Evolutionary conservation across 1,140 invertebrate species (phyloP), one percentile per base, ranked within the genome.

Genomic region (Propsilocerus akamusi): DNA sequence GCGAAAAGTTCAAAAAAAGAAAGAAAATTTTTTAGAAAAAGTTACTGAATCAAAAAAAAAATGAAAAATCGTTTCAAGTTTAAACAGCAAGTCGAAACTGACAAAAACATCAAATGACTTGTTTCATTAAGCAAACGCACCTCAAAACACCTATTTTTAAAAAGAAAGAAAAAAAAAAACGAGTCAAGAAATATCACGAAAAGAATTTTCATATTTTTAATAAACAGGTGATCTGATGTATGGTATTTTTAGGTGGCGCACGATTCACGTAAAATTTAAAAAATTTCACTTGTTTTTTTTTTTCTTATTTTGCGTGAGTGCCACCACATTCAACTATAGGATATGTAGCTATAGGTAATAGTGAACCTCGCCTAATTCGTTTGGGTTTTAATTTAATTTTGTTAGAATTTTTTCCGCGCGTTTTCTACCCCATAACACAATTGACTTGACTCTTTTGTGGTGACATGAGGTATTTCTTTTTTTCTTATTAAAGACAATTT

Each of bases 51-150:
- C n/a, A n/a, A n/a, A n/a, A n/a, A n/a, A n/a, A n/a, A n/a, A n/a
- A 8, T n/a, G 28, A 30, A 30, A n/a, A 8, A 30, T 30, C n/a
- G 10, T 30, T 30, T 30, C n/a, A 11, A 8, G n/a, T n/a, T 30
- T 30, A 30, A 41, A 7, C 5, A 20, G 22, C 14, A 20, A 17
- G 22, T 17, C 10, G 17, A 41, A 12, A 41, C 34, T 41, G 34
- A 41, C 34, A 41, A 20, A 41, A 41, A 41, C 22, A 20, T 41
- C 34, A 41, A 41, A 41, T 41, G 34, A 41, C 34, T 20, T 41
- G 34, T 41, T 41, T 41, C 34, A 41, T 41, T 41, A 41, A 41
- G 17, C 14, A 41, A 41, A 41, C 34, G 34, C 34, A 41, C 34
- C 34, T 14, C 34, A 10, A 41, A 41, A 41, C 34, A 41, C 34